phyloP scores from a whole-genome alignment of 2,113 vertebrate species.

The Microtus pennsylvanicus region DNA sequence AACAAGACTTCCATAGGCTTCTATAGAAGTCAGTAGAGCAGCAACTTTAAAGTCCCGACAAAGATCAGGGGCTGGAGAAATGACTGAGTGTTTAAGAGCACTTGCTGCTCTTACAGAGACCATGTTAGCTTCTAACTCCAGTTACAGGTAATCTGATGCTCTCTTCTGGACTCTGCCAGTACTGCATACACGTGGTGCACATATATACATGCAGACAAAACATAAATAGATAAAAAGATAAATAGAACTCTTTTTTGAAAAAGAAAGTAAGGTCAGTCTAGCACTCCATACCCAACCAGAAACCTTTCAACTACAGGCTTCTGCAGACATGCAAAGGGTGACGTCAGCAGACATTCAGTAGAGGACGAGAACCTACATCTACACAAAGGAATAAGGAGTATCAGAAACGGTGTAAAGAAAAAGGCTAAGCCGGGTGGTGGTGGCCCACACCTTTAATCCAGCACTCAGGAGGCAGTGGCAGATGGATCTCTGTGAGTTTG shows the following conservation, averaged over 20 bases:
- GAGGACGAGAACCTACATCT: background rate
- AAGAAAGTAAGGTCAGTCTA: background rate
- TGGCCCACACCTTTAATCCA: no score
- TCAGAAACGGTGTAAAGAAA: background rate
- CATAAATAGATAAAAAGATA: background rate
- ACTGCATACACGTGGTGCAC: background rate
- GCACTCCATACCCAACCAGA: background rate
- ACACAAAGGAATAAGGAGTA: background rate
- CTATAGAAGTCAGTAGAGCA: background rate
- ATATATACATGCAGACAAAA: background rate
- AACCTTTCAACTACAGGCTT: background rate
- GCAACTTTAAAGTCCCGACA: background rate
- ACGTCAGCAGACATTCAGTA: background rate
- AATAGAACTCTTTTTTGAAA: background rate
- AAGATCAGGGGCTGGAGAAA: background rate
- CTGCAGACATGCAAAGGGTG: slow-evolving; percentile 11
- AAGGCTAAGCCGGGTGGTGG: no score
- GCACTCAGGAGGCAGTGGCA: no score
- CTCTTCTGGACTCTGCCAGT: background rate
- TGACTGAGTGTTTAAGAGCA: background rate
- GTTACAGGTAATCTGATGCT: background rate
- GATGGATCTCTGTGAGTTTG: no score
- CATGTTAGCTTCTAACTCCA: no score
- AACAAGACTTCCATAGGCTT: background rate
- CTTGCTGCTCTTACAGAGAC: background rate